Base-by-base conservation (phyloP, 2,888 invertebrate genomes). In the Lagria hirta region DNA sequence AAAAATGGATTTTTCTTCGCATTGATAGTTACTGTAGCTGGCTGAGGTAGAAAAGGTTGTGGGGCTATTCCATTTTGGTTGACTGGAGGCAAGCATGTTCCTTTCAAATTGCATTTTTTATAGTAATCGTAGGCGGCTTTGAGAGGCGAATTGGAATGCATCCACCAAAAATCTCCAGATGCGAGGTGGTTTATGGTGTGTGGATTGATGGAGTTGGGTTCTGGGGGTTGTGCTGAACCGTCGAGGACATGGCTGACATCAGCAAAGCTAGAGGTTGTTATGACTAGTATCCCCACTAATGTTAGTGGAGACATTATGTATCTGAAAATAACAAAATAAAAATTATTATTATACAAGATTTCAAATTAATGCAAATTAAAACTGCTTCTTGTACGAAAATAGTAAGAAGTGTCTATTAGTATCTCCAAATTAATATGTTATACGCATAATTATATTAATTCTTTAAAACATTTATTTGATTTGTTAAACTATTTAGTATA, bases 111-210 rank as follows among this genome's bases (percentile, higher is more conserved):
- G 52, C 70, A 72, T 48, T 68, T 67, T 45, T 65, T 66, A 52
- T 62, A 70, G 30, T 65, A 67, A 1, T 70, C 72, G 41, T 69
- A 66, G 1, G 72, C 67, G 32, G 69, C 72, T 55, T 78, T 78
- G 62, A 82, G 76, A 0, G 81, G 81, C 0, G 78, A 79, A 51
- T 80, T 70, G 14, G 76, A 69, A 45, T 73, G 73, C 73, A 78
- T 76, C 82, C 81, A 82, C 81, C 81, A 82, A 64, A 75, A 80
- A 48, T 73, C 70, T 63, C 76, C 75, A 26, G 28, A 24, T 8
- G 32, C 53, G 14, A 60, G 52, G 21, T 46, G 33, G 46, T 64
- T 62, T 32, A 63, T 33, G 16, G 23, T 37, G 4, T 52, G 51
- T 13, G 61, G 56, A 34, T 54, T 52, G 18, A 56, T 32, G 33